phyloP scores from a whole-genome alignment of 2,888 invertebrate genomes.

The Rhamnusium bicolor region DNA sequence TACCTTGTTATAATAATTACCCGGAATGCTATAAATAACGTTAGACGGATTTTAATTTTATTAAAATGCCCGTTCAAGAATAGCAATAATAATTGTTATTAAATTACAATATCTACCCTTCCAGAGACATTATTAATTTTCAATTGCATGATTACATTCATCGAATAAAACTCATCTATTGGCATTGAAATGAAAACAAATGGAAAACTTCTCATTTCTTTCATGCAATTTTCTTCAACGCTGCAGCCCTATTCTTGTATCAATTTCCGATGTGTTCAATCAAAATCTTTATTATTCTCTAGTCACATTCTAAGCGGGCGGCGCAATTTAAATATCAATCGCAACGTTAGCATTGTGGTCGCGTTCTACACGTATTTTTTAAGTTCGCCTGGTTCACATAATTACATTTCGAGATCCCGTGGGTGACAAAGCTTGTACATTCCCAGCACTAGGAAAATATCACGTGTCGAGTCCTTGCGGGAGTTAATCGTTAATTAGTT shows the following conservation, averaged over 20 bases:
- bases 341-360: constrained; percentile 33
- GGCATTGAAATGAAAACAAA: constrained; percentile 18
- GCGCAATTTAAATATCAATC: constrained; percentile 42
- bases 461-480: constrained; percentile 17
- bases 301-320: constrained; percentile 3
- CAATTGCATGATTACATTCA: constrained; percentile 11
- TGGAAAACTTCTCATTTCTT: constrained; percentile 22
- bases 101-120: background rate
- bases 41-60: too few relatives aligned
- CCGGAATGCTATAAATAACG: too few relatives aligned
- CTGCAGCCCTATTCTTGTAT: constrained; percentile 27
- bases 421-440: constrained; percentile 1
- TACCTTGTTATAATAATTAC: too few relatives aligned
- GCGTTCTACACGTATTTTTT: constrained; percentile 36
- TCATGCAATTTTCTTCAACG: constrained; percentile 22
- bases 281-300: constrained; percentile 31
- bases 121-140: background rate
- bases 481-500: constrained; percentile 17
- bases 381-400: constrained; percentile 34
- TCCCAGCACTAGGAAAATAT: constrained; percentile 12
- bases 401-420: constrained; percentile 24
- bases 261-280: constrained; percentile 34
- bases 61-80: too few relatives aligned
- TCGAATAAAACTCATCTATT: background rate
- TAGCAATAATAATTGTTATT: too few relatives aligned